Evolutionary conservation across 2,888 invertebrate species (phyloP).

Genomic region (Eupithecia exiguata): DNA sequence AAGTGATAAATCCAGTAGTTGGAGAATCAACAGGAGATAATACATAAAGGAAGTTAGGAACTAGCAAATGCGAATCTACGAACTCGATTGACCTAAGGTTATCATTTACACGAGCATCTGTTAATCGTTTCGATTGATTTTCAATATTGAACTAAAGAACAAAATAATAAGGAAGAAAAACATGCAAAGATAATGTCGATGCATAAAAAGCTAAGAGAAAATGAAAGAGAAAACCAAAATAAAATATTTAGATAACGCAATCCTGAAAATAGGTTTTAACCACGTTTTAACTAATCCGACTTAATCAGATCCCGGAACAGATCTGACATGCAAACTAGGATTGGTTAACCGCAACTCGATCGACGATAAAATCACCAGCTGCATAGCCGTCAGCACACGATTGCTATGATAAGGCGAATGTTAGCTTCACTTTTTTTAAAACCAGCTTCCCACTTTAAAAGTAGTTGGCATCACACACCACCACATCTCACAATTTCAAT

Average conservation of each 20-base stretch:
- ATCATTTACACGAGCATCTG: constrained; percentile 10
- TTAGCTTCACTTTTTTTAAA: constrained; percentile 36
- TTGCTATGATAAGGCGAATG: constrained; percentile 51
- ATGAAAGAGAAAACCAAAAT: not conserved
- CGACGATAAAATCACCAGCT: constrained; percentile 52
- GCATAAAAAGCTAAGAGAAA: not conserved
- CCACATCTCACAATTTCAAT: not conserved
- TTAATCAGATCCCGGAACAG: constrained; percentile 23
- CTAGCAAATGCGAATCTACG: not conserved
- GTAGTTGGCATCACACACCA: not conserved
- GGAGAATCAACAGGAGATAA: not conserved
- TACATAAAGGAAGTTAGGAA: not conserved
- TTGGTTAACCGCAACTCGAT: constrained; percentile 29
- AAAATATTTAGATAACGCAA: constrained; percentile 6
- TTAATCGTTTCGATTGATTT: not conserved
- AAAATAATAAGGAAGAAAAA: not conserved
- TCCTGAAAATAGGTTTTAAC: constrained; percentile 2
- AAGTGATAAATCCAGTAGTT: constrained; percentile 5
- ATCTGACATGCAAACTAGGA: constrained; percentile 29
- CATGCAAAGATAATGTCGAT: not conserved
- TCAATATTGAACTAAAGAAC: not conserved
- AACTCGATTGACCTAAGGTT: not conserved
- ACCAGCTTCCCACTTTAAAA: not conserved
- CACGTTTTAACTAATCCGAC: constrained; percentile 7
- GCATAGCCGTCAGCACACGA: constrained; percentile 56